Evolutionary conservation across 2,113 vertebrate species (phyloP).

Genomic region (Puntigrus tetrazona): DNA sequence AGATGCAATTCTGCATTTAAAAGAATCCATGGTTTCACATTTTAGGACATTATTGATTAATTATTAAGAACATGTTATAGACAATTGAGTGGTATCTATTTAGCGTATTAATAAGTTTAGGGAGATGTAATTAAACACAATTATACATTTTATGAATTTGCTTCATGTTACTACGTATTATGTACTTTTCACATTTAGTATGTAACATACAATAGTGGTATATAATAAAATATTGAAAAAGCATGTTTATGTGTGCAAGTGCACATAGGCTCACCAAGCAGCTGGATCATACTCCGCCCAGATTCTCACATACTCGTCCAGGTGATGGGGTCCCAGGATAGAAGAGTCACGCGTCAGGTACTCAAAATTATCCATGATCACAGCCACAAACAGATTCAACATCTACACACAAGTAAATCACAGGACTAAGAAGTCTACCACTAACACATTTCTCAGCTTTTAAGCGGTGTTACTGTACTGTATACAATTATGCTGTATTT

Average conservation of each 20-base stretch:
- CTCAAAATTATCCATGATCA: constrained; percentile 99
- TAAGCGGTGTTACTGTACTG: neutral
- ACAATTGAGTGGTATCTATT: neutral
- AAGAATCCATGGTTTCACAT: neutral
- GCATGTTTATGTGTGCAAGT: constrained; percentile 15
- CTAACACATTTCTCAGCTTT: neutral
- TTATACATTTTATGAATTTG: neutral
- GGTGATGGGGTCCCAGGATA: constrained; percentile 95
- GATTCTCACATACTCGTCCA: constrained; percentile 99
- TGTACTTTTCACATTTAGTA: constrained; percentile 7
- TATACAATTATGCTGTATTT: neutral
- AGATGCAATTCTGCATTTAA: neutral
- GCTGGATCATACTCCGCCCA: constrained; percentile 99
- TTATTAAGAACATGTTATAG: neutral
- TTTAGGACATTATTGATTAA: neutral
- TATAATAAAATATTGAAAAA: constrained; percentile 13
- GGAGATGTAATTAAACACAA: neutral
- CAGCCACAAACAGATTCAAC: constrained; percentile 98
- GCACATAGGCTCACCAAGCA: constrained; percentile 87
- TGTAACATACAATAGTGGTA: neutral
- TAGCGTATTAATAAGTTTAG: neutral
- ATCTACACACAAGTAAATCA: constrained; percentile 76
- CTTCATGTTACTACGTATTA: neutral
- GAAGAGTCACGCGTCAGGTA: constrained; percentile 98
- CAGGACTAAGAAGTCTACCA: too few species aligned